phyloP scores from a whole-genome alignment of 2,113 vertebrate genomes.

The Silurus meridionalis region DNA sequence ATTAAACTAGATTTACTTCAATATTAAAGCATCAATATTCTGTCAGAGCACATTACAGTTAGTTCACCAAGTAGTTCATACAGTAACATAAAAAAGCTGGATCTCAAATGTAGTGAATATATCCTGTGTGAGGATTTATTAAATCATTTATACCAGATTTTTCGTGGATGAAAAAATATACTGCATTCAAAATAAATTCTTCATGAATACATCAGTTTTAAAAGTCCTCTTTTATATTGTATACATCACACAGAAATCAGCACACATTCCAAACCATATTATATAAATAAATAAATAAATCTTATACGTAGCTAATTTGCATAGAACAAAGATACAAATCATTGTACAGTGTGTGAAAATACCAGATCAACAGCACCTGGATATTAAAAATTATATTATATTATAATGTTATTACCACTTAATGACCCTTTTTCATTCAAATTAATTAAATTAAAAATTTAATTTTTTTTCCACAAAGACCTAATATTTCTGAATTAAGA shows the following conservation, averaged over 20 bases:
- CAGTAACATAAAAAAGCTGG: not conserved
- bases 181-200: too few relatives aligned
- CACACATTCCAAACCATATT: too few relatives aligned
- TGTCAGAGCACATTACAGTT: not conserved
- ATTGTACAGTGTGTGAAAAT: too few relatives aligned
- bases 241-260: too few relatives aligned
- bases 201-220: too few relatives aligned
- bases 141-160: not conserved
- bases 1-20: too few relatives aligned
- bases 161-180: not conserved
- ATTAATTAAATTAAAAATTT: not conserved
- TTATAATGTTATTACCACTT: not conserved
- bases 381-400: too few relatives aligned
- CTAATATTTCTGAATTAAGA: not conserved
- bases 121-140: not conserved
- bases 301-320: not conserved
- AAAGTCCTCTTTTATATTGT: too few relatives aligned
- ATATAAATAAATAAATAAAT: too few relatives aligned
- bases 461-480: not conserved
- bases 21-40: not conserved
- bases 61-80: not conserved
- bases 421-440: conserved; percentile 13
- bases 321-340: not conserved
- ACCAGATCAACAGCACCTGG: not conserved
- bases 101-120: not conserved